A percentile compares a stretch with the other conserved stretches of the same genome.
Conservation (phyloP, 2,888 invertebrate species). For the Matsumyia berberina region DNA sequence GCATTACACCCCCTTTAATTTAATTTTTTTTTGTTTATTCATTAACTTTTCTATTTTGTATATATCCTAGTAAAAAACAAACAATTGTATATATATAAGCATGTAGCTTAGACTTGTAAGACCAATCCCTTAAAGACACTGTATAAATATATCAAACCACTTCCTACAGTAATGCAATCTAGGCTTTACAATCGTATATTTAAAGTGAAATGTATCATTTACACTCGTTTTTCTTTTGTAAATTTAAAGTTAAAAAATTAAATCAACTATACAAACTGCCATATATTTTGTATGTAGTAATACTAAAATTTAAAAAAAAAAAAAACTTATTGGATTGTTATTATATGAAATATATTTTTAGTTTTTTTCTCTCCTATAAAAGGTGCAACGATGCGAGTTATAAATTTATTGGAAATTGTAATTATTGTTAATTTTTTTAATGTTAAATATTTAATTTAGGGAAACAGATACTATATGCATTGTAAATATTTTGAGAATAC, state of each 20-base stretch:
- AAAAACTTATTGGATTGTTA: slow-evolving; percentile 15
- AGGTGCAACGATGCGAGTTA: slow-evolving; percentile 22
- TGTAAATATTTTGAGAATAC: slow-evolving; percentile 58
- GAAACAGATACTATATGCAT: slow-evolving; percentile 9
- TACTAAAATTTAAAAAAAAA: slow-evolving; percentile 20
- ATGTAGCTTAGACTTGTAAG: slow-evolving; percentile 33
- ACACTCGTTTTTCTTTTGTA: slow-evolving; percentile 63
- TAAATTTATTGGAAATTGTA: slow-evolving; percentile 33
- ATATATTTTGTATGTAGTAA: slow-evolving; percentile 72
- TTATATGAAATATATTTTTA: not conserved
- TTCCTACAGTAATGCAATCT: slow-evolving; percentile 46
- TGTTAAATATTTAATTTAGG: slow-evolving; percentile 22
- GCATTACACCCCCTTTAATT: slow-evolving; percentile 38
- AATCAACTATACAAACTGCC: slow-evolving; percentile 74
- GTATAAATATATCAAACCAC: slow-evolving; percentile 56
- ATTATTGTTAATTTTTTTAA: slow-evolving; percentile 58
- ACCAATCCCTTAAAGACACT: slow-evolving; percentile 42
- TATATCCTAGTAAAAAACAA: slow-evolving; percentile 35
- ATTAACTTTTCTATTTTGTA: slow-evolving; percentile 47
- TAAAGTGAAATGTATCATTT: slow-evolving; percentile 70
- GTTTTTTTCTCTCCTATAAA: slow-evolving; percentile 16
- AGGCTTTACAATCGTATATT: slow-evolving; percentile 27
- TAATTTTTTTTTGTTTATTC: slow-evolving; percentile 33
- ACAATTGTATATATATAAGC: slow-evolving; percentile 22
- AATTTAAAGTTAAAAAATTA: slow-evolving; percentile 33